A percentile compares a stretch with the other conserved stretches of the same genome.
Conservation (phyloP, 2,113 vertebrate genomes). For the Brachirus orientalis region DNA sequence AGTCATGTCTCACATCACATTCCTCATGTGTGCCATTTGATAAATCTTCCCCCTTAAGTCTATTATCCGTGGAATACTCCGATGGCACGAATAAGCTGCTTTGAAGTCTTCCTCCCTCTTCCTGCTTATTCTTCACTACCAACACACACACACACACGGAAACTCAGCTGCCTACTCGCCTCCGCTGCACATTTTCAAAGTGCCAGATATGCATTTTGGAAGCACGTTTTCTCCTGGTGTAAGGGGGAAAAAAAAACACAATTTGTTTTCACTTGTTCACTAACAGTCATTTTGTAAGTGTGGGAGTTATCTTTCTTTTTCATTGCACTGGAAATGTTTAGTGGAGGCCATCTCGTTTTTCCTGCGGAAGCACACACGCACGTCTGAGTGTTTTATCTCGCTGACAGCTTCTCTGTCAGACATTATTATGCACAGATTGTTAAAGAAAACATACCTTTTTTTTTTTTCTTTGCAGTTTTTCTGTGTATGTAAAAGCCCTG, state of each 20-base stretch:
- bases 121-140: constrained; percentile 61
- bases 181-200: constrained; percentile 48
- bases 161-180: constrained; percentile 53
- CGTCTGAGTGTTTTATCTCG: too few species aligned
- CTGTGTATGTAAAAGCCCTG: too few species aligned
- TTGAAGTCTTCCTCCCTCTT: constrained; percentile 72
- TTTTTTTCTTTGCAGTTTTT: too few species aligned
- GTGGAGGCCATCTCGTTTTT: not conserved
- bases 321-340: not conserved
- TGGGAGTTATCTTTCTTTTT: constrained; percentile 1
- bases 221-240: constrained; percentile 24
- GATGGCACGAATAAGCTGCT: constrained; percentile 66
- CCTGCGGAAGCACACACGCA: too few species aligned
- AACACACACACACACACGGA: constrained; percentile 52
- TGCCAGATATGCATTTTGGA: constrained; percentile 46
- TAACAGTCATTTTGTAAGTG: constrained; percentile 25
- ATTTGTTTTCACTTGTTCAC: constrained; percentile 22
- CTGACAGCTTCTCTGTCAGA: too few species aligned
- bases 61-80: constrained; percentile 73
- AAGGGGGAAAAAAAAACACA: not conserved
- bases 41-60: constrained; percentile 75
- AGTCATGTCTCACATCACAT: constrained; percentile 57
- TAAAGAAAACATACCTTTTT: too few species aligned
- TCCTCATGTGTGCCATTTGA: constrained; percentile 71
- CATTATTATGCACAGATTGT: too few species aligned